Evolutionary conservation across 2,888 invertebrate genomes (phyloP).

Genomic region (Chesias legatella): DNA sequence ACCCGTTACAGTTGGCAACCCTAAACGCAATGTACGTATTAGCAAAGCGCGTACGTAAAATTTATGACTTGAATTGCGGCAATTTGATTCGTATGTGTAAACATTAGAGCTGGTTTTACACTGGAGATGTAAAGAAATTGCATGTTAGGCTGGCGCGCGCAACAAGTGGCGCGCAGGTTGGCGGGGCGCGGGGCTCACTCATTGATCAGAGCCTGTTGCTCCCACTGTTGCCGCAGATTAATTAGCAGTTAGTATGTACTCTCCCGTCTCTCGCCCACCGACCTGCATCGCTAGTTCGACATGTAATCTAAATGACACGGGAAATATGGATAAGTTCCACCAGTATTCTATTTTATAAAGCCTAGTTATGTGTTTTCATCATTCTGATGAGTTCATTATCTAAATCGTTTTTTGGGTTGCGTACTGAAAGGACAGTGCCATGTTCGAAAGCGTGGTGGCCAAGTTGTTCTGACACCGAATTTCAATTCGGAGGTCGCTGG

Average conservation of each 20-base stretch:
- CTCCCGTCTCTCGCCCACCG: conserved; percentile 28
- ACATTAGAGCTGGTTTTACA: conserved; percentile 13
- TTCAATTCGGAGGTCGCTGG: too few species aligned
- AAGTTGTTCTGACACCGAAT: too few species aligned
- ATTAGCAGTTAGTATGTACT: neutral
- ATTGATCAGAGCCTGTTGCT: conserved; percentile 78
- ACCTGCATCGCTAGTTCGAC: conserved; percentile 30
- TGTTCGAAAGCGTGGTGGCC: too few species aligned
- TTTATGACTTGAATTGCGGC: conserved; percentile 2
- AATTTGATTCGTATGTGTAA: conserved; percentile 9
- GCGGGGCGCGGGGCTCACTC: conserved; percentile 43
- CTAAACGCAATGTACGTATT: conserved; percentile 6
- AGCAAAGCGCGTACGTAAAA: conserved; percentile 3
- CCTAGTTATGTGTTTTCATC: too few species aligned
- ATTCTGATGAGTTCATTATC: too few species aligned
- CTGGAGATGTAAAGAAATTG: conserved; percentile 14
- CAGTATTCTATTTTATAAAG: too few species aligned
- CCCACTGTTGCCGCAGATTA: conserved; percentile 33
- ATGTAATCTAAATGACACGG: conserved; percentile 52
- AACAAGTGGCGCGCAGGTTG: conserved; percentile 74
- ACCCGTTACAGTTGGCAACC: conserved; percentile 7
- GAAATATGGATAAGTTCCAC: conserved; percentile 30
- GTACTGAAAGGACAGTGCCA: too few species aligned
- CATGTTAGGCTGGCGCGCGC: conserved; percentile 55
- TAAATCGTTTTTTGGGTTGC: too few species aligned